A percentile compares a stretch with the other conserved stretches of the same genome.
phyloP scores from a whole-genome alignment of 1,140 invertebrate genomes.

The Sesamia nonagrioides region DNA sequence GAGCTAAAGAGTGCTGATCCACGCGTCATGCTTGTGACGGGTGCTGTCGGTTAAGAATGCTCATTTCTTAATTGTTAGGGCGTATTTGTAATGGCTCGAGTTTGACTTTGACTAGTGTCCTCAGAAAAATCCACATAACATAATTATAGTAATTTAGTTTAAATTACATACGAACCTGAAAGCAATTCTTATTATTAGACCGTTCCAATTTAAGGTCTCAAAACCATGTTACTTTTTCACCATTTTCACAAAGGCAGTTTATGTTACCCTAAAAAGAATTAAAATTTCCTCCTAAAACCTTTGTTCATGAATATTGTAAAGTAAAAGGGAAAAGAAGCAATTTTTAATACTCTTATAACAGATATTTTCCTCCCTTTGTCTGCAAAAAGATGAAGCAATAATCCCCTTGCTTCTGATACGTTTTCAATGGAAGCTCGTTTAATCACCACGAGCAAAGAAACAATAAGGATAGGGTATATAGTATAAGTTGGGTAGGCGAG shows the following conservation, averaged over 20 bases:
- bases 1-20: too few relatives aligned
- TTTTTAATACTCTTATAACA: conserved; percentile 23
- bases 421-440: conserved; percentile 29
- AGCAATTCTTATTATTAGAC: background rate
- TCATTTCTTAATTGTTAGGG: too few relatives aligned
- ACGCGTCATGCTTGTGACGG: too few relatives aligned
- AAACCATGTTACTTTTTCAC: conserved; percentile 1
- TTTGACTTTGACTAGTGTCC: too few relatives aligned
- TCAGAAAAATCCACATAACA: too few relatives aligned
- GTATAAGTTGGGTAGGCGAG: too few relatives aligned
- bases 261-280: conserved; percentile 20
- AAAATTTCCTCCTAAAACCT: background rate
- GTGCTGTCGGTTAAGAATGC: too few relatives aligned
- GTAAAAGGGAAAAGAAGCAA: conserved; percentile 9
- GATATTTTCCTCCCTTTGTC: conserved; percentile 16
- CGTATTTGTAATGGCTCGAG: too few relatives aligned
- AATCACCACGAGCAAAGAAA: conserved; percentile 11
- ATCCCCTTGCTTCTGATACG: conserved; percentile 24
- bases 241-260: background rate
- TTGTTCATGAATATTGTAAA: conserved; percentile 36
- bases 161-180: background rate
- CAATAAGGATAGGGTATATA: conserved; percentile 18
- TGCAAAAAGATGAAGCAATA: conserved; percentile 35
- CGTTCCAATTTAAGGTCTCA: background rate
- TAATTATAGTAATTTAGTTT: background rate